Base-by-base conservation (phyloP, 1,140 invertebrate species). In the Drosophila asahinai region DNA sequence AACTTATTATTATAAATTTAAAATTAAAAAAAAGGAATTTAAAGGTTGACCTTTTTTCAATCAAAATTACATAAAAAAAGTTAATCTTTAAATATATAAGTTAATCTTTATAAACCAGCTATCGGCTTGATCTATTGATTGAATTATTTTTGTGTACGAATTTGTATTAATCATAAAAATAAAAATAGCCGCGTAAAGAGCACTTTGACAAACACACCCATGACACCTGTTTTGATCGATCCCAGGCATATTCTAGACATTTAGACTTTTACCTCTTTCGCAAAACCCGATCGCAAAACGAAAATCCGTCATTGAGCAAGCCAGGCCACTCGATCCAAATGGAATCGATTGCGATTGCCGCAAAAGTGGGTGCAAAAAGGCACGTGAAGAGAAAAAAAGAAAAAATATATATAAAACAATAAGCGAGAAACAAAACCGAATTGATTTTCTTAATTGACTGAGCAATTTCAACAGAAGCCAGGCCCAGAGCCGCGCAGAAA, bases 401-500 rank as follows among this genome's bases (percentile, higher is more conserved):
- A 45, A n/a, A 75, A 51, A 59, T 19, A 70, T 11, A 60, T 54
- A 19, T n/a, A 66, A 75, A 62, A 42, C 70, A 64, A 51, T 71
- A 60, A 60, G 67, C 33, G 11, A 77, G 54, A 80, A 77, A 80
- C 72, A 70, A 80, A 83, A 72, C 80, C 47, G 67, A 87, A 83
- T 75, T 81, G 77, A 87, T 87, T 89, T 89, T 83, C 81, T 81
- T 90, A 90, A 89, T 90, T 90, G 86, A 79, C 86, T 84, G 66
- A 79, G 63, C 84, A 90, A 61, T 81, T 84, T 81, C 84, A 87
- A 81, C 84, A 87, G 73, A 64, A 80, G 48, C 63, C 49, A 43
- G 48, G 70, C 43, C 36, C 64, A 49, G 36, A 71, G 42, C 55
- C 57, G 42, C 30, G 52, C 61, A 48, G 62, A 82, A 38, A 60